Percentiles rank a stretch among this genome's conserved stretches.
Evolutionary conservation across 2,113 vertebrate species (phyloP).

Genomic region (Marmota flaviventris): DNA sequence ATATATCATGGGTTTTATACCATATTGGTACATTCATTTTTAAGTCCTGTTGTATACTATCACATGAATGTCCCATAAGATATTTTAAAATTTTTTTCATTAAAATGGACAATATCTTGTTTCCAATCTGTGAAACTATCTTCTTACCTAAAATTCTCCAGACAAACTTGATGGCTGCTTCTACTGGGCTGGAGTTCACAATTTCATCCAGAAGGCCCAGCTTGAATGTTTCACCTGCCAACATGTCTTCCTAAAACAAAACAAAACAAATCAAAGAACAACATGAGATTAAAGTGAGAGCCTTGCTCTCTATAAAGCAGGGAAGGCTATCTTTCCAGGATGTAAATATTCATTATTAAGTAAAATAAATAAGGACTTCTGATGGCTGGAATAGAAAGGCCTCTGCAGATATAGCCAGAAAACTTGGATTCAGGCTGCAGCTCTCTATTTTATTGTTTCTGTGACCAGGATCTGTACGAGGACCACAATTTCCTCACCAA

Average conservation of each 20-base stretch:
- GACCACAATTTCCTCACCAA: neutral
- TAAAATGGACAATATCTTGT: conserved; percentile 52
- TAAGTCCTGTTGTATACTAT: neutral
- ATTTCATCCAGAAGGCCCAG: conserved; percentile 94
- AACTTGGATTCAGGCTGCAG: neutral
- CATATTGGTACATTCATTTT: neutral
- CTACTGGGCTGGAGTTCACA: conserved; percentile 88
- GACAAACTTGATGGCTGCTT: conserved; percentile 91
- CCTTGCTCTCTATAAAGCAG: neutral
- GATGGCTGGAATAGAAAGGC: neutral
- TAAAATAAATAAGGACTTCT: neutral
- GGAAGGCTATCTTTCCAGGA: neutral
- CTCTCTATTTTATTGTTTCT: neutral
- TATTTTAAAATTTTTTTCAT: neutral
- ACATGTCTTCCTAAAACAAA: conserved; percentile 91
- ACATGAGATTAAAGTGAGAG: neutral
- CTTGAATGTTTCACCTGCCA: conserved; percentile 92
- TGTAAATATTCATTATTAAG: neutral
- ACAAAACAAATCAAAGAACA: conserved; percentile 4
- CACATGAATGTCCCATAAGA: neutral
- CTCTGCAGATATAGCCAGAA: neutral
- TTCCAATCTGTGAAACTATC: neutral
- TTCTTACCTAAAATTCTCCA: conserved; percentile 91
- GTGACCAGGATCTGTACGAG: neutral
- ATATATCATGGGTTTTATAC: neutral